Conservation (phyloP, 92 coral and sea anemone genomes). For the Epizoanthus stellaris region DNA sequence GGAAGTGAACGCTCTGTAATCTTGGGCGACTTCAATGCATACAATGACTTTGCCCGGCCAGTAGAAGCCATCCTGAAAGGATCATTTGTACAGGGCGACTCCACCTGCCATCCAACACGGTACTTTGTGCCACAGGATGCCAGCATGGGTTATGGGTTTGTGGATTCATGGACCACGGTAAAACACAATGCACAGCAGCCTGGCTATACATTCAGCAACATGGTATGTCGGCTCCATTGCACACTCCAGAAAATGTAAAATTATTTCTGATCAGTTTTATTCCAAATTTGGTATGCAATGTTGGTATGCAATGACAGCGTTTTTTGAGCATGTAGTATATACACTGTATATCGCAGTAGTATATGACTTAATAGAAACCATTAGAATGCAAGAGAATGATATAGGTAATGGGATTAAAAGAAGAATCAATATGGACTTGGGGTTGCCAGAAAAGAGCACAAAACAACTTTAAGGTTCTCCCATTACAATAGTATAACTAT, state of each 20-base stretch:
- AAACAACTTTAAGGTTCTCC: too few relatives aligned
- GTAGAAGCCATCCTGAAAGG: slow-evolving; percentile 80
- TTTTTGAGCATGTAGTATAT: too few relatives aligned
- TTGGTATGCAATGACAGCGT: too few relatives aligned
- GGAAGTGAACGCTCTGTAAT: slow-evolving; percentile 84
- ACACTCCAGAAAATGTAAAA: too few relatives aligned
- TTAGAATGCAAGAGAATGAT: too few relatives aligned
- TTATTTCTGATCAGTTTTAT: neutral
- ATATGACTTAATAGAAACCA: too few relatives aligned
- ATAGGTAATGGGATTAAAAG: too few relatives aligned
- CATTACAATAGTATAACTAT: too few relatives aligned
- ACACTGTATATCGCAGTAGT: too few relatives aligned
- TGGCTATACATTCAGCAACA: slow-evolving; percentile 96
- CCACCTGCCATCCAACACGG: slow-evolving; percentile 53
- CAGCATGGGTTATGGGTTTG: slow-evolving; percentile 79
- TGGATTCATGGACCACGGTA: slow-evolving; percentile 82
- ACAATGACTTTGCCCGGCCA: slow-evolving; percentile 91
- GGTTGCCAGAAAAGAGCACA: too few relatives aligned
- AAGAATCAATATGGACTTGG: too few relatives aligned
- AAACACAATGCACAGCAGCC: slow-evolving; percentile 18
- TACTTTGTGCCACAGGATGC: slow-evolving; percentile 72
- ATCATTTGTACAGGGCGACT: slow-evolving; percentile 50
- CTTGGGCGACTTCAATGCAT: slow-evolving; percentile 89
- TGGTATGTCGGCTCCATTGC: slow-evolving; percentile 65
- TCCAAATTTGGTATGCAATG: neutral